Conservation (phyloP, 1,140 invertebrate genomes). For the Sycophila sp. region DNA sequence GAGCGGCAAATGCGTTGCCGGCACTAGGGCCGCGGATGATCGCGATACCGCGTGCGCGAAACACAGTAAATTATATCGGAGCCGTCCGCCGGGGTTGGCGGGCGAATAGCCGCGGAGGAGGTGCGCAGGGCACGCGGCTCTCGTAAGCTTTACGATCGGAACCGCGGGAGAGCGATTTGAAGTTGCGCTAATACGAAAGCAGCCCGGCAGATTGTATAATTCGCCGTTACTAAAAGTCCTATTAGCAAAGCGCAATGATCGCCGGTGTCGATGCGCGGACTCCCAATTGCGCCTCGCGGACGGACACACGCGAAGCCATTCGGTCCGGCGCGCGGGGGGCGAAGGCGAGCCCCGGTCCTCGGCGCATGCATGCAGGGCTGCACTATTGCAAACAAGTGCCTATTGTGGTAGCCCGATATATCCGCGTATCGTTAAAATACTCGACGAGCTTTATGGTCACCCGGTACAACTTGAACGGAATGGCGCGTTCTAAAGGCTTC, state of each 20-base stretch:
- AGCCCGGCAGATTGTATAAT: conserved; percentile 15
- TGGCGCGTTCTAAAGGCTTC: conserved; percentile 61
- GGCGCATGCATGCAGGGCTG: conserved; percentile 14
- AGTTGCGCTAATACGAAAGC: conserved; percentile 32
- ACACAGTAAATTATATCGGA: conserved; percentile 31
- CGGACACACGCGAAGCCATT: not conserved
- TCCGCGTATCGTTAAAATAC: conserved; percentile 56
- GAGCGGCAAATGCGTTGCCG: not conserved
- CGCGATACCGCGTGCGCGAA: not conserved
- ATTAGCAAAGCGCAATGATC: conserved; percentile 29
- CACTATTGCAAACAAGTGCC: conserved; percentile 40
- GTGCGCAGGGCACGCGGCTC: not conserved
- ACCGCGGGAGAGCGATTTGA: conserved; percentile 31
- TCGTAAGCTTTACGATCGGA: conserved; percentile 36
- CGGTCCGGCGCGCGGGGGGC: not conserved
- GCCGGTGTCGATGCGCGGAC: conserved; percentile 24
- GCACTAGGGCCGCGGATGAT: not conserved
- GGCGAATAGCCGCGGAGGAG: too few species aligned
- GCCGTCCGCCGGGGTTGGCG: too few species aligned
- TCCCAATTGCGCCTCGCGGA: not conserved
- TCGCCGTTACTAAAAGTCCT: conserved; percentile 31
- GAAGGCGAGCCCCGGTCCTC: not conserved
- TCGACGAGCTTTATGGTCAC: conserved; percentile 61
- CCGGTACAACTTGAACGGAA: conserved; percentile 63
- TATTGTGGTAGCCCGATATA: conserved; percentile 42